phyloP scores from a whole-genome alignment of 2,113 vertebrate species.

The Physeter macrocephalus region DNA sequence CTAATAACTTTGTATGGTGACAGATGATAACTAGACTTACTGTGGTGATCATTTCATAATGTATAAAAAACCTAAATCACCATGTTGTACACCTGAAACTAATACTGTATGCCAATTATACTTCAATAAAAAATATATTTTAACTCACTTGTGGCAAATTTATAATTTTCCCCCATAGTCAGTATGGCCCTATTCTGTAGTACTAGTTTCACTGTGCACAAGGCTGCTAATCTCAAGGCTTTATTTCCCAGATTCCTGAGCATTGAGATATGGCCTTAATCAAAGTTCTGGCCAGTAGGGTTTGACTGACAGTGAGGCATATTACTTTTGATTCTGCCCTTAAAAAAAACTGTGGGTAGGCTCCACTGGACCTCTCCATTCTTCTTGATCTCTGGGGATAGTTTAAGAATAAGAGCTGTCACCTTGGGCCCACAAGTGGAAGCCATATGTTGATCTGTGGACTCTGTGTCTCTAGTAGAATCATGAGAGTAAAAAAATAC shows the following conservation, averaged over 20 bases:
- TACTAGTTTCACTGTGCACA: background rate
- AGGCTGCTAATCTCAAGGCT: background rate
- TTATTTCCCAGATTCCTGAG: background rate
- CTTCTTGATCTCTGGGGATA: background rate
- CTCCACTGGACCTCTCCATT: background rate
- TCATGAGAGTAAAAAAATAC: background rate
- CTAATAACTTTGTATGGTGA: background rate
- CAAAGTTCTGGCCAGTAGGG: background rate
- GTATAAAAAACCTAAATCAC: background rate
- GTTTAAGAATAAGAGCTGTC: background rate
- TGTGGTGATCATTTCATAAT: background rate
- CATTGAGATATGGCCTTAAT: background rate
- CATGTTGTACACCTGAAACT: background rate
- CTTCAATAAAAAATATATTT: background rate
- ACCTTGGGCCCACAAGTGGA: background rate
- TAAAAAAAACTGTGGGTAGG: background rate
- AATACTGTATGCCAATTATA: background rate
- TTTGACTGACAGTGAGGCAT: background rate
- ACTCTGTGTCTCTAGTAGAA: background rate
- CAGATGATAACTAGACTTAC: background rate
- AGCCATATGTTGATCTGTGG: background rate
- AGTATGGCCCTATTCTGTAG: background rate
- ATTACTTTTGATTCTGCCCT: background rate
- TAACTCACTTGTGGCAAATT: background rate
- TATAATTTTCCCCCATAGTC: background rate